Conservation (phyloP, 2,888 invertebrate genomes). For the Lissocephala sabroskyi region DNA sequence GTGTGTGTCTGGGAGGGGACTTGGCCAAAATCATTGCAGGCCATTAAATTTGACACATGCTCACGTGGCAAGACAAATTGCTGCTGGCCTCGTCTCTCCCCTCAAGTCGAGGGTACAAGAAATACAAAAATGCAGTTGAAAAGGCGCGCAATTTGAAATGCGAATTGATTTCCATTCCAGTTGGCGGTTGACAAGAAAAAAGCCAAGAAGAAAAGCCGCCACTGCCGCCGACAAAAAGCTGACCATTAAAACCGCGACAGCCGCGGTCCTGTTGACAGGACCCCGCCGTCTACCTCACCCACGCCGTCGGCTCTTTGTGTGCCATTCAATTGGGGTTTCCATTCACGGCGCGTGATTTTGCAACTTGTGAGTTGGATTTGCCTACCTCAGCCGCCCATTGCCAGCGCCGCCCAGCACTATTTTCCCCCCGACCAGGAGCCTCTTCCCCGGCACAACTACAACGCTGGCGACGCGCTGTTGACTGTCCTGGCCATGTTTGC, state of each 20-base stretch:
- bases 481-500: conserved; percentile 26
- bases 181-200: not conserved
- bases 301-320: conserved; percentile 12
- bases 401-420: not conserved
- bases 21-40: conserved; percentile 11
- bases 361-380: conserved; percentile 55
- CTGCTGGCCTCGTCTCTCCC: too few species aligned
- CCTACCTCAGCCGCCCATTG: conserved; percentile 5
- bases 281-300: conserved; percentile 1
- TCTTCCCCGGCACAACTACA: conserved; percentile 41
- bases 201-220: conserved; percentile 2
- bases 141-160: conserved; percentile 59
- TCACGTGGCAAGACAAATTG: not conserved
- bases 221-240: conserved; percentile 1
- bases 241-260: not conserved
- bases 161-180: conserved; percentile 50
- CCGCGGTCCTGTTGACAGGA: conserved; percentile 5
- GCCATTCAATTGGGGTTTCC: conserved; percentile 50
- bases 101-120: too few species aligned
- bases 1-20: too few species aligned
- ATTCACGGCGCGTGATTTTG: conserved; percentile 58
- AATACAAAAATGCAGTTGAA: too few species aligned
- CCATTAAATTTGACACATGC: not conserved
- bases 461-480: conserved; percentile 43
- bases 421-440: not conserved